Evolutionary conservation across 2,888 invertebrate genomes (phyloP).

Genomic region (Scaptomyza polygonia): DNA sequence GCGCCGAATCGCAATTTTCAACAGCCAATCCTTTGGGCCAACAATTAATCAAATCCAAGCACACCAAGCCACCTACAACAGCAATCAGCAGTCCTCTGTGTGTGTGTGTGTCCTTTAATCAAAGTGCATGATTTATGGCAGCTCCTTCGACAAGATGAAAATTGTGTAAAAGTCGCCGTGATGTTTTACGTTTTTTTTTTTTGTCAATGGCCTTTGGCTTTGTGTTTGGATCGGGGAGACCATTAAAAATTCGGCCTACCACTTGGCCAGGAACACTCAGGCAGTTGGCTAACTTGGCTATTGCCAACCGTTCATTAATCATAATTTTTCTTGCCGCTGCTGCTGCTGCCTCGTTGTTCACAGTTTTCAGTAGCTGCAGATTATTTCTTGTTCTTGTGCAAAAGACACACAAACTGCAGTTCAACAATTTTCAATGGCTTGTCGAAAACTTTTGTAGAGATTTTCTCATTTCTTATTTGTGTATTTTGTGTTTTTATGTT

Average conservation of each 20-base stretch:
- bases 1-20: constrained; percentile 73
- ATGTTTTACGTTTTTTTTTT: constrained; percentile 26
- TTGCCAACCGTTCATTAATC: constrained; percentile 66
- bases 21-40: constrained; percentile 67
- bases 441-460: constrained; percentile 53
- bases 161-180: constrained; percentile 51
- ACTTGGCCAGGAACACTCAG: constrained; percentile 62
- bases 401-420: constrained; percentile 60
- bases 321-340: constrained; percentile 51
- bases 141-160: constrained; percentile 22
- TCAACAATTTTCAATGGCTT: constrained; percentile 66
- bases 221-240: constrained; percentile 60
- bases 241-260: constrained; percentile 71
- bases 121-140: constrained; percentile 68
- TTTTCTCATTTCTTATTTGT: constrained; percentile 30
- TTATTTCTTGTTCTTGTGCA: constrained; percentile 59
- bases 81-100: constrained; percentile 38
- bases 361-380: constrained; percentile 53
- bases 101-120: constrained; percentile 67
- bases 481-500: constrained; percentile 15
- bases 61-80: constrained; percentile 57
- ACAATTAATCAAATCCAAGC: constrained; percentile 65
- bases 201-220: constrained; percentile 70
- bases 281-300: constrained; percentile 59
- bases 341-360: constrained; percentile 24